Conservation (phyloP, 2,888 invertebrate species). For the Agrochola lychnidis region DNA sequence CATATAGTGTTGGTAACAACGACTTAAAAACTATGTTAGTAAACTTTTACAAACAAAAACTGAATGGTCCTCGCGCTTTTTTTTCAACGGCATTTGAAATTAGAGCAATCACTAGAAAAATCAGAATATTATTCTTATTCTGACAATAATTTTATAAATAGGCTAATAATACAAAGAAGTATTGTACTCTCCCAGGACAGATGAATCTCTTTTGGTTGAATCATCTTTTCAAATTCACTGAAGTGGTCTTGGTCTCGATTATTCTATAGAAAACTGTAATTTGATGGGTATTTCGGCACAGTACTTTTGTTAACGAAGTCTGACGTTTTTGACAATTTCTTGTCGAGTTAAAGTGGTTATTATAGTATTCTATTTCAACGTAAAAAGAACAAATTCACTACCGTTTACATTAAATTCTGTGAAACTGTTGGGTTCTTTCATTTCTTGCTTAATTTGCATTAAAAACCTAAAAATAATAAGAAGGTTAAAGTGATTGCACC, state of each 20-base stretch:
- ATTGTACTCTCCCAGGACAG: constrained; percentile 49
- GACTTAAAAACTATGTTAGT: too few relatives aligned
- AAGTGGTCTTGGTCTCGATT: constrained; percentile 31
- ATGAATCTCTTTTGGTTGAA: constrained; percentile 32
- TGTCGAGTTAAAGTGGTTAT: constrained; percentile 10
- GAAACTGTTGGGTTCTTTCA: not conserved
- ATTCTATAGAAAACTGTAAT: constrained; percentile 42
- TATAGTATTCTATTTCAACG: not conserved
- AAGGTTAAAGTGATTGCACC: constrained; percentile 34
- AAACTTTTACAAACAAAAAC: too few relatives aligned
- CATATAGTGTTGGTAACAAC: too few relatives aligned
- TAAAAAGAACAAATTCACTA: not conserved
- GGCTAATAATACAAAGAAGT: constrained; percentile 24
- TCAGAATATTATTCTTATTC: constrained; percentile 5
- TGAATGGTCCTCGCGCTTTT: not conserved
- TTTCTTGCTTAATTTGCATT: constrained; percentile 20
- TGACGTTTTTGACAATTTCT: constrained; percentile 47
- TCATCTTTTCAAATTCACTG: constrained; percentile 55
- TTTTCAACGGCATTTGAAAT: constrained; percentile 1
- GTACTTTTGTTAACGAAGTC: constrained; percentile 44
- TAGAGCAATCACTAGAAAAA: not conserved
- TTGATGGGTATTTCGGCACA: constrained; percentile 33
- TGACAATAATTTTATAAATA: constrained; percentile 1
- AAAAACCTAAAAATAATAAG: constrained; percentile 43
- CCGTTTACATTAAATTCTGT: not conserved